Conservation (phyloP, 1,140 invertebrate genomes). For the Stegodyphus dumicola region DNA sequence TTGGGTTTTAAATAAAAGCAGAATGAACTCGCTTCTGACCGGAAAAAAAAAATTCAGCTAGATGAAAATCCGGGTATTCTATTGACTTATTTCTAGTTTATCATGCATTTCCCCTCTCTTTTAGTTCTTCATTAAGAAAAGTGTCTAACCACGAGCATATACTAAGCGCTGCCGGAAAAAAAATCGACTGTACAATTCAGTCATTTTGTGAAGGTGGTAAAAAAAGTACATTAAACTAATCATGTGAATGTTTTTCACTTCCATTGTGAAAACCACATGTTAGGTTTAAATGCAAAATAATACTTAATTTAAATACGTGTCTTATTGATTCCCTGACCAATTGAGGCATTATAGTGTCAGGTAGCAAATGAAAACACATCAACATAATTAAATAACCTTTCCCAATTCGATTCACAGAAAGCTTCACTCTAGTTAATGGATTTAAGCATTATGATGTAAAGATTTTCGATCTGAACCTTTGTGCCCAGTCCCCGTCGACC, state of each 20-base stretch:
- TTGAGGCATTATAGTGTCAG: background rate
- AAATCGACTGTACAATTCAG: background rate
- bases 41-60: background rate
- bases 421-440: too few species aligned
- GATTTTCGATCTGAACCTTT: too few species aligned
- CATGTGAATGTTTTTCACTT: conserved; percentile 21
- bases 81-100: conserved; percentile 41
- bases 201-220: background rate
- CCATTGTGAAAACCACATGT: background rate
- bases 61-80: conserved; percentile 27
- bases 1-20: too few species aligned
- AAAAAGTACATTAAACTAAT: conserved; percentile 51
- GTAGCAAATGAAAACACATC: too few species aligned
- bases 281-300: background rate
- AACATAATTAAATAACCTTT: too few species aligned
- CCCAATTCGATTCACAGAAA: too few species aligned
- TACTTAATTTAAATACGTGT: background rate
- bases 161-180: background rate
- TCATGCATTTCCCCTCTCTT: conserved; percentile 10
- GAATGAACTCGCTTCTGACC: background rate
- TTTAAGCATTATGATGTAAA: too few species aligned
- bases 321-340: background rate
- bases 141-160: conserved; percentile 34
- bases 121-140: conserved; percentile 44
- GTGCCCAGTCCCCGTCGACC: too few species aligned